phyloP scores from a whole-genome alignment of 1,140 invertebrate genomes.

The Drosophila virilis region DNA sequence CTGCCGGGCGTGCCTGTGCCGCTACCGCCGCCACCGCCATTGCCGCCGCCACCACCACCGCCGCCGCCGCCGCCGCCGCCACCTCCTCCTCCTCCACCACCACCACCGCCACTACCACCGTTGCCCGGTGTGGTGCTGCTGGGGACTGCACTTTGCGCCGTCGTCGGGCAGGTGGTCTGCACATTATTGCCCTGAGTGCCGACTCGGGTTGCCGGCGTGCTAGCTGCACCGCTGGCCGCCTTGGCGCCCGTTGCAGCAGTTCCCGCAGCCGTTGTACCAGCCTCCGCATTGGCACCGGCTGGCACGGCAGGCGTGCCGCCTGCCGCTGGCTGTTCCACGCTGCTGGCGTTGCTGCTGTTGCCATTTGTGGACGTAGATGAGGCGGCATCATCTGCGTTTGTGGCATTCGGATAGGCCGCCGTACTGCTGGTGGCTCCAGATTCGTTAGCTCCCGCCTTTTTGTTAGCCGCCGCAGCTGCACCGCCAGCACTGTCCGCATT shows the following conservation, averaged over 20 bases:
- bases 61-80: constrained; percentile 68
- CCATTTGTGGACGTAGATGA: constrained; percentile 86
- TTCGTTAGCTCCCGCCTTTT: constrained; percentile 53
- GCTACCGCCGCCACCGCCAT: constrained; percentile 65
- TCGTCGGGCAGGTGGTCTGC: constrained; percentile 42
- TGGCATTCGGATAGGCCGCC: constrained; percentile 48
- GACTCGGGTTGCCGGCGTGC: constrained; percentile 40
- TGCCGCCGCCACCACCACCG: constrained; percentile 5
- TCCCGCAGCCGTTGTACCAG: constrained; percentile 63
- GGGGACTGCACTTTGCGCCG: constrained; percentile 53
- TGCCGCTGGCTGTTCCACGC: constrained; percentile 55
- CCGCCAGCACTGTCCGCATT: constrained; percentile 23
- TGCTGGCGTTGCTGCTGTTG: constrained; percentile 69
- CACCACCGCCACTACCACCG: constrained; percentile 64
- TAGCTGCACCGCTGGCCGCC: constrained; percentile 33
- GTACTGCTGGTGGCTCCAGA: constrained; percentile 36
- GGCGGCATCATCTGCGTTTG: constrained; percentile 67
- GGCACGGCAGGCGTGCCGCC: constrained; percentile 41
- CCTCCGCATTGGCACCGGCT: constrained; percentile 46
- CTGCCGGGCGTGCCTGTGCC: constrained; percentile 61
- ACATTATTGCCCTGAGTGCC: constrained; percentile 54
- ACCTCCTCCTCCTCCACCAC: constrained; percentile 67
- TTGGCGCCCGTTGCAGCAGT: constrained; percentile 84
- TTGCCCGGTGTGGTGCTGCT: constrained; percentile 67
- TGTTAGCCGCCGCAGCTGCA: constrained; percentile 33